phyloP scores from a whole-genome alignment of 2,888 invertebrate species.

The Tanytarsus gracilentus region DNA sequence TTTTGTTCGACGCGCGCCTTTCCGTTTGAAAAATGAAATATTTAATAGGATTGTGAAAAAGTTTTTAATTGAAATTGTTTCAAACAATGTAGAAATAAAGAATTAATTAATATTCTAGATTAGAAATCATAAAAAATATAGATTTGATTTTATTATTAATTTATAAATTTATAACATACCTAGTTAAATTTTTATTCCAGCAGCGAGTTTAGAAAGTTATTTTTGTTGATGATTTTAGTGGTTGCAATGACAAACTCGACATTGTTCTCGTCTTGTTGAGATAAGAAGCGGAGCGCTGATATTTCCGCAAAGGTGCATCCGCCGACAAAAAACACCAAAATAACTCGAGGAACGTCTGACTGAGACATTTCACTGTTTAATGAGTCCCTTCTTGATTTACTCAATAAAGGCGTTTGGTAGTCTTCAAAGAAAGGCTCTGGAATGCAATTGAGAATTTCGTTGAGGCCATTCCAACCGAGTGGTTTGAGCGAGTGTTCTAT shows the following conservation, averaged over 20 bases:
- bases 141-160: neutral
- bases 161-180: too few species aligned
- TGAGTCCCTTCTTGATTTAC: conserved; percentile 48
- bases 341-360: conserved; percentile 47
- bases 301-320: conserved; percentile 95
- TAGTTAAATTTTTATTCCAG: too few species aligned
- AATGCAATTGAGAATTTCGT: conserved; percentile 71
- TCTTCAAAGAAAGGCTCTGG: conserved; percentile 71
- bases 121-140: neutral
- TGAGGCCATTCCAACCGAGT: conserved; percentile 66
- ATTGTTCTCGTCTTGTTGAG: conserved; percentile 68
- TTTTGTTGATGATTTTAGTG: conserved; percentile 86
- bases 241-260: conserved; percentile 86
- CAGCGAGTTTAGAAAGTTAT: conserved; percentile 72
- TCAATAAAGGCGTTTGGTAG: conserved; percentile 49
- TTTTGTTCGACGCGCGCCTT: too few species aligned
- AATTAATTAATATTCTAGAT: too few species aligned
- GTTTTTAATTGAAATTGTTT: too few species aligned
- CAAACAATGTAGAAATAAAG: too few species aligned
- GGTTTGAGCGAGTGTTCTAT: conserved; percentile 70
- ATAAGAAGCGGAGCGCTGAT: conserved; percentile 62
- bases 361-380: conserved; percentile 51
- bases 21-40: too few species aligned
- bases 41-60: too few species aligned
- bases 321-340: conserved; percentile 91